Base-by-base conservation (phyloP, 2,888 invertebrate species). In the Elegia similella region DNA sequence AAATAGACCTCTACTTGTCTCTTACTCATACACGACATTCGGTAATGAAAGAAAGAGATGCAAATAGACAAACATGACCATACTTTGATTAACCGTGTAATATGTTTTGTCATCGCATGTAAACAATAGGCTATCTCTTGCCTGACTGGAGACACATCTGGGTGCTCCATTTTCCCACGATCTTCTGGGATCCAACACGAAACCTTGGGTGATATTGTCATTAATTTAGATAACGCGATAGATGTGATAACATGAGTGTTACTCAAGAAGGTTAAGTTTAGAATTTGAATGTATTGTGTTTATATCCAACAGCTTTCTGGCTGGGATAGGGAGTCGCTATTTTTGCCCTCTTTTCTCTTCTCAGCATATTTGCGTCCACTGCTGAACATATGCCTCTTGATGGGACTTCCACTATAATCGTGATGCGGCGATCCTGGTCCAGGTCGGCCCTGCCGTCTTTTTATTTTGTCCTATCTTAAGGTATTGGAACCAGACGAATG, bases 121-220 rank as follows among this genome's bases (percentile, higher is more conserved):
- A 44, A 43, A 54, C 54, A 54, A 54, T 54, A 32, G 44, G 43
- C 38, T 42, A 42, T 52, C 23, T 42, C 32, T 44, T 44, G 23
- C 44, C 15, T 6, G 17, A 6, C 17, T 8, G 13, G 15, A 44
- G 54, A 30, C 30, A 32, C 29, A 54, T 30, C 54, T 54, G 32
- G 54, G 54, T 32, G 43, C 15, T 43, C 38, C 43, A 43, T 16
- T 44, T 54, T 44, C 44, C 30, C 52, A 52, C 52, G 52, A 44
- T 54, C 54, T 54, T 54, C 54, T 44, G 29, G 32, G 7, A n/a
- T 44, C 32, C 44, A 44, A 54, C 43, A 54, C 43, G 44, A 30
- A 44, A 54, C 54, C 44, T 43, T 54, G 44, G 29, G 43, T 32
- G 54, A 12, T 44, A 44, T 32, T 32, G 15, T 44, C 7, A 32